Evolutionary conservation across 2,888 invertebrate species (phyloP).

Genomic region (Pedicia rivosa): DNA sequence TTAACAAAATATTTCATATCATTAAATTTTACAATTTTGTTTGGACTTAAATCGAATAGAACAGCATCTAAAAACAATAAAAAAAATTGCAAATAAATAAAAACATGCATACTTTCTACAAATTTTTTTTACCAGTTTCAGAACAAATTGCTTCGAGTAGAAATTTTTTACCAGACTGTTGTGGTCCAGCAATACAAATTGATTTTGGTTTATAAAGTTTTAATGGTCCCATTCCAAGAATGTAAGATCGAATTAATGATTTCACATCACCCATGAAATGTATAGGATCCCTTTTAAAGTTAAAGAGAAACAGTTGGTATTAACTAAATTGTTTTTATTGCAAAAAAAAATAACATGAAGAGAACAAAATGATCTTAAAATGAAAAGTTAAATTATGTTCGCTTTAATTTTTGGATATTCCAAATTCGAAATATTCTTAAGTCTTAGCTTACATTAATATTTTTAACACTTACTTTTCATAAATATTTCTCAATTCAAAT

Average conservation of each 20-base stretch:
- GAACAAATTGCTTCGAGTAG: constrained; percentile 53
- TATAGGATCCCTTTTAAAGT: constrained; percentile 24
- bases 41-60: constrained; percentile 46
- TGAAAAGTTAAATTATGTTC: no score
- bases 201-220: constrained; percentile 35
- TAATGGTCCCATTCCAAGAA: constrained; percentile 26
- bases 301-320: no score
- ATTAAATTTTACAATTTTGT: constrained; percentile 40
- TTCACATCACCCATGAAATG: constrained; percentile 38
- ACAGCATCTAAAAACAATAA: constrained; percentile 31
- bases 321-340: background rate
- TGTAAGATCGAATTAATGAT: constrained; percentile 35
- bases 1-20: constrained; percentile 44
- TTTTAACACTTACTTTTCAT: no score
- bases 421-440: background rate
- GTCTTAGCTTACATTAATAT: no score
- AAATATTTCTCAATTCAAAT: constrained; percentile 24
- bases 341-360: background rate
- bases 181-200: constrained; percentile 48
- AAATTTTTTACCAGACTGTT: constrained; percentile 48
- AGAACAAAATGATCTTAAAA: no score
- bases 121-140: constrained; percentile 32
- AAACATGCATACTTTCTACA: no score
- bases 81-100: background rate
- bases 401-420: no score